phyloP scores from a whole-genome alignment of 2,888 invertebrate genomes.

The Epinotia bilunana region DNA sequence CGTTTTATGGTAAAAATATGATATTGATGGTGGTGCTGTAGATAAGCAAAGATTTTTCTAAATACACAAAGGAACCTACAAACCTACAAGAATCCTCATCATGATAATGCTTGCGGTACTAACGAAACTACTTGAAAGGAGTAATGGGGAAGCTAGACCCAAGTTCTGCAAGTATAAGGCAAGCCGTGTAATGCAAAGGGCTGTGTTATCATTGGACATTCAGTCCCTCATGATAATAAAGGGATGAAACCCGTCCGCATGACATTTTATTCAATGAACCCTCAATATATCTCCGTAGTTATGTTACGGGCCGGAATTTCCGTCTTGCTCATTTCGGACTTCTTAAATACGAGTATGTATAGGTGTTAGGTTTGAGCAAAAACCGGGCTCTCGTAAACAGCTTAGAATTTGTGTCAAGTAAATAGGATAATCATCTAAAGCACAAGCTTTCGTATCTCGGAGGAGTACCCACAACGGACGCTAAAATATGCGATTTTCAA shows the following conservation, averaged over 20 bases:
- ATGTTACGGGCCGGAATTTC: constrained; percentile 24
- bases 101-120: constrained; percentile 13
- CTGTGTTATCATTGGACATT: constrained; percentile 61
- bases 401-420: not conserved
- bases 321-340: constrained; percentile 26
- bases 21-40: not conserved
- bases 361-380: constrained; percentile 16
- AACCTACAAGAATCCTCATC: constrained; percentile 22
- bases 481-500: too few relatives aligned
- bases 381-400: not conserved
- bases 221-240: constrained; percentile 70
- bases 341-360: constrained; percentile 34
- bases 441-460: too few relatives aligned
- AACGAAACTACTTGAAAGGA: constrained; percentile 34
- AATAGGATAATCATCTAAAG: not conserved
- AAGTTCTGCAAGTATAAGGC: constrained; percentile 47
- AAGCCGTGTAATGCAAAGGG: constrained; percentile 59
- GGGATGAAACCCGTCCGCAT: constrained; percentile 58
- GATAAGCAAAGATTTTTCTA: not conserved
- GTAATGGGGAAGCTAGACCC: constrained; percentile 19
- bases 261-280: constrained; percentile 74
- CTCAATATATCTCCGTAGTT: constrained; percentile 51
- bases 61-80: not conserved
- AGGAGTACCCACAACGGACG: too few relatives aligned
- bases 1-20: not conserved